A percentile compares a stretch with the other conserved stretches of the same genome.
Evolutionary conservation across 2,888 invertebrate genomes (phyloP).

Genomic region (Molanna angustata): DNA sequence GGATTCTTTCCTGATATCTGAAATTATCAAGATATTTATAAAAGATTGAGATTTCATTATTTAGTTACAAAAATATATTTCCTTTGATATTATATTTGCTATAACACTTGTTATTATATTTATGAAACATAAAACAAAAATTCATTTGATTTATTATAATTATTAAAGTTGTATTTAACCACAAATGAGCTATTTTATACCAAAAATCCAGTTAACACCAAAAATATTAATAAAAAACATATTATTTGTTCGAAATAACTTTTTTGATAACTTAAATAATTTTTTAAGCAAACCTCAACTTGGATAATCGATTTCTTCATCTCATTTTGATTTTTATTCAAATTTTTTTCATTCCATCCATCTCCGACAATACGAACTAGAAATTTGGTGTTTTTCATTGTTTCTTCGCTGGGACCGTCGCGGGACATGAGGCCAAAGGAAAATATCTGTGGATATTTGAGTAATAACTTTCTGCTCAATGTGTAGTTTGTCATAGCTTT

Average conservation of each 20-base stretch:
- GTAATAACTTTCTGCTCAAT: slow-evolving; percentile 36
- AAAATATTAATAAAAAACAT: slow-evolving; percentile 3
- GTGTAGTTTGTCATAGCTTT: slow-evolving; percentile 52
- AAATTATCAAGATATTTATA: no score
- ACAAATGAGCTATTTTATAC: no score
- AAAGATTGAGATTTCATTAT: no score
- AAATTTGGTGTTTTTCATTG: slow-evolving; percentile 62
- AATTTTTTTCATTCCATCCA: slow-evolving; percentile 70
- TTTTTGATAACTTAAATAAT: background rate
- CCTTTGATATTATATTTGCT: no score
- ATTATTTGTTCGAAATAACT: no score
- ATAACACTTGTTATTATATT: no score
- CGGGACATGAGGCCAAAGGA: slow-evolving; percentile 60
- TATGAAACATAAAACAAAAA: no score
- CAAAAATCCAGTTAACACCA: no score
- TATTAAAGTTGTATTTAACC: no score
- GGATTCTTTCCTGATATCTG: slow-evolving; percentile 65
- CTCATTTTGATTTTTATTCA: slow-evolving; percentile 40
- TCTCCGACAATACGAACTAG: slow-evolving; percentile 67
- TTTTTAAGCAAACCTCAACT: background rate
- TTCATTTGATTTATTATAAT: no score
- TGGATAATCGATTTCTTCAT: slow-evolving; percentile 39
- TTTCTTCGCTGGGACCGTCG: slow-evolving; percentile 62
- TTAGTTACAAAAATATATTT: no score
- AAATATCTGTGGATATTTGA: slow-evolving; percentile 33